phyloP scores from a whole-genome alignment of 2,888 invertebrate species.

The Schizaphis graminum region DNA sequence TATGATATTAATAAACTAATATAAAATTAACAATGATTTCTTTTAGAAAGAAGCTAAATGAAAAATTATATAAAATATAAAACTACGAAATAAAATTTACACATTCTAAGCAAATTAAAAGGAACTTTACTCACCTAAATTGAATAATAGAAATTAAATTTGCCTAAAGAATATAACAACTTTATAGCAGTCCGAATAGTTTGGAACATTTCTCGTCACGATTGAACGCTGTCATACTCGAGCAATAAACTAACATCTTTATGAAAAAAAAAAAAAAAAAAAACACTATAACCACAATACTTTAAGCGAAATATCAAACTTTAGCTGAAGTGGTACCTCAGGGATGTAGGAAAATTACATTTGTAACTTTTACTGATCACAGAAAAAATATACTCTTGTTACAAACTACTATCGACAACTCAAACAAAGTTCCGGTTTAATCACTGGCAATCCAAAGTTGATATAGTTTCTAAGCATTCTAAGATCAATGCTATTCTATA shows the following conservation, averaged over 20 bases:
- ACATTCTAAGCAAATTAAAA: background rate
- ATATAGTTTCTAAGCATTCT: background rate
- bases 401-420: background rate
- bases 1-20: background rate
- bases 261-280: slow-evolving; percentile 1
- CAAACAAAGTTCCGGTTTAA: background rate
- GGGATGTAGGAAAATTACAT: background rate
- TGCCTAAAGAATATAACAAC: background rate
- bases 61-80: background rate
- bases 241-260: background rate
- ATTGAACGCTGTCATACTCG: background rate
- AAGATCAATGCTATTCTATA: background rate
- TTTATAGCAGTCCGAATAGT: background rate
- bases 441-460: background rate
- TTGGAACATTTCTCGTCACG: background rate
- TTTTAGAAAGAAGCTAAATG: background rate
- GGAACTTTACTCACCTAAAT: background rate
- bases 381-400: background rate
- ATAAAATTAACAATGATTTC: background rate
- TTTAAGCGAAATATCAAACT: background rate
- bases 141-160: background rate
- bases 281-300: background rate
- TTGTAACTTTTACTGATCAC: slow-evolving; percentile 2
- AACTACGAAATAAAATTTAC: background rate
- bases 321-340: background rate